Evolutionary conservation across 1,140 invertebrate genomes (phyloP), one percentile per base, ranked within the genome.

Genomic region (Olivierus martensii): DNA sequence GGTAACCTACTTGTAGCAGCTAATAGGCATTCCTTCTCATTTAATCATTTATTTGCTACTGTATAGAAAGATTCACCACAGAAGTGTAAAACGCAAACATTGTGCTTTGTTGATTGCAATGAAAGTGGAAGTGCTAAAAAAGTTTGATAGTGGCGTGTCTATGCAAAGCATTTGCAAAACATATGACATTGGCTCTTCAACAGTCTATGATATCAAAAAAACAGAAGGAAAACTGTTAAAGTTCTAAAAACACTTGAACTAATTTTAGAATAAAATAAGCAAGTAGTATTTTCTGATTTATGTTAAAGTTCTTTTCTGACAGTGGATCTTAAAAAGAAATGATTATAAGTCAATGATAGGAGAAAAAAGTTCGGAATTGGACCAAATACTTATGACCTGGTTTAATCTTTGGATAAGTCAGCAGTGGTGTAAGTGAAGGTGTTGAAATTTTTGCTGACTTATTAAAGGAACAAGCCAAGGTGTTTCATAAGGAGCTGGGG

Each of bases 121-220:
- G 15, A 52, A 52, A 38, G 42, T 46, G 12, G 43, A 46, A 46
- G 5, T 45, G 37, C 18, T 38, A 36, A 52, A 52, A 46, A 36
- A 52, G 5, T 18, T 46, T 10, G 43, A 15, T 2, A 44, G 17
- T 11, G 28, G 35, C 5, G 15, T 36, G 18, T 36, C 38, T n/a
- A 19, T 43, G 18, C 12, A 41, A 22, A 12, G 4, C 5, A 37
- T 51, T 15, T 42, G 17, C 10, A 7, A 49, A 17, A 22, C 2
- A 11, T 34, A 41, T 2, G 38, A n/a, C n/a, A 42, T 43, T 15
- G 39, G 49, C n/a, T 37, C 34, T 14, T 46, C 51, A 45, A n/a
- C 35, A 15, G 38, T 28, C 4, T 28, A 28, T 28, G 28, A 28
- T 28, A 28, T 28, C 36, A 43, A 37, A 37, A 37, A 15, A 45